phyloP scores from a whole-genome alignment of 2,888 invertebrate species.

The Microplitis manilae region DNA sequence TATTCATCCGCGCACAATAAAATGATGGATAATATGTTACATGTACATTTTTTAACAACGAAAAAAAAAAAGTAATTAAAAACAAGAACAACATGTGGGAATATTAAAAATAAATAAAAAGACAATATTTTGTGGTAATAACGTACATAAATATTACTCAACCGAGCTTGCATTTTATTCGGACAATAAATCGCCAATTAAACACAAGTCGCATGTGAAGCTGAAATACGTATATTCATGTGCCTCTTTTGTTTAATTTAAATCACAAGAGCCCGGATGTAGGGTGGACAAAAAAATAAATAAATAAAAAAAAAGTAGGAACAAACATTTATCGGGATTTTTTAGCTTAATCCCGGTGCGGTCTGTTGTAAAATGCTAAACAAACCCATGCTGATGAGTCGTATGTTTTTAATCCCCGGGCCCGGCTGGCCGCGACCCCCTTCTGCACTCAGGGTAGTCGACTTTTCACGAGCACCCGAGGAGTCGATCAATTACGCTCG shows the following conservation, averaged over 20 bases:
- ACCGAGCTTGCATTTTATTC: background rate
- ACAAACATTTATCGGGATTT: slow-evolving; percentile 8
- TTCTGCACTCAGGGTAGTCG: slow-evolving; percentile 38
- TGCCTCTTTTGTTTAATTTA: background rate
- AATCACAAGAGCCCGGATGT: background rate
- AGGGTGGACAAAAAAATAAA: background rate
- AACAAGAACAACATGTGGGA: background rate
- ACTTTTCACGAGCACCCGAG: slow-evolving; percentile 23
- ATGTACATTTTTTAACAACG: background rate
- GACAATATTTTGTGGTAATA: background rate
- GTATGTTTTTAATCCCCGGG: background rate
- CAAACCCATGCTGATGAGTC: slow-evolving; percentile 58
- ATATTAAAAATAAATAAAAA: background rate
- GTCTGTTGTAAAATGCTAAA: slow-evolving; percentile 65
- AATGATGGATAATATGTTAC: background rate
- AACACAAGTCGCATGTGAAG: background rate
- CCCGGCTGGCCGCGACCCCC: background rate
- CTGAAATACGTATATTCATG: background rate
- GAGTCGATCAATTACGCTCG: slow-evolving; percentile 33
- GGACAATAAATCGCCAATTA: background rate
- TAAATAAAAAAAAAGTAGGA: background rate
- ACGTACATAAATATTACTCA: background rate
- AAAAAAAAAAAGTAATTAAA: background rate
- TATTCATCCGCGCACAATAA: background rate
- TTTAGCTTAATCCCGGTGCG: slow-evolving; percentile 22